Conservation (phyloP, 1,140 invertebrate genomes). For the Arion vulgaris region DNA sequence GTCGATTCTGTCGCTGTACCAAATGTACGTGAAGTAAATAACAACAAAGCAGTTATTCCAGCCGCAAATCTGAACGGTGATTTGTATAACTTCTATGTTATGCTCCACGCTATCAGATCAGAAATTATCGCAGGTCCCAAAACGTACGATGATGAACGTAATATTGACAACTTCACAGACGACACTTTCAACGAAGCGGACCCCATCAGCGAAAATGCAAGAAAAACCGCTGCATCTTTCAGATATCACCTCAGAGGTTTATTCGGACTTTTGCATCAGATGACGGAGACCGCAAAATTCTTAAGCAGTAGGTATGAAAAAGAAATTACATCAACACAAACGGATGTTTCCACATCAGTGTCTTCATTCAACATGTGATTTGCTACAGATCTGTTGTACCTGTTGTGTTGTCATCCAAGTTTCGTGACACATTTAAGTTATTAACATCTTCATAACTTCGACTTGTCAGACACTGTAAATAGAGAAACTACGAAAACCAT, state of each 20-base stretch:
- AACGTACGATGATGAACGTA: slow-evolving; percentile 19
- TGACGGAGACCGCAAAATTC: slow-evolving; percentile 60
- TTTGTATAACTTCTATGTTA: slow-evolving; percentile 57
- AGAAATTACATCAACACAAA: slow-evolving; percentile 48
- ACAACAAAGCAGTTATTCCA: slow-evolving; percentile 48
- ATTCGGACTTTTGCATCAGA: slow-evolving; percentile 55
- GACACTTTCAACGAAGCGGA: slow-evolving; percentile 38
- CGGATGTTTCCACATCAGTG: slow-evolving; percentile 36
- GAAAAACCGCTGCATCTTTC: slow-evolving; percentile 56
- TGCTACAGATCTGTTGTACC: neutral
- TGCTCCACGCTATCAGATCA: slow-evolving; percentile 55
- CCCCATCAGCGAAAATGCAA: slow-evolving; percentile 43
- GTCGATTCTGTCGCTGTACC: slow-evolving; percentile 29
- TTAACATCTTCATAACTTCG: neutral
- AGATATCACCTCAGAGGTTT: slow-evolving; percentile 57
- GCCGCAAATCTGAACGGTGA: slow-evolving; percentile 46
- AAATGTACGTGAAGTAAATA: slow-evolving; percentile 49
- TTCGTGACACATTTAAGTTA: neutral
- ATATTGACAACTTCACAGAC: slow-evolving; percentile 20
- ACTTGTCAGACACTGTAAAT: neutral
- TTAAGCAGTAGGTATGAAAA: slow-evolving; percentile 54
- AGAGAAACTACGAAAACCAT: neutral
- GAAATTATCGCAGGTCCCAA: slow-evolving; percentile 54
- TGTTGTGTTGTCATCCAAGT: neutral
- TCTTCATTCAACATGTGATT: slow-evolving; percentile 48